Evolutionary conservation across 2,797 vertebrate genomes (phyloP).

Genomic region (Xerus rutilus): DNA sequence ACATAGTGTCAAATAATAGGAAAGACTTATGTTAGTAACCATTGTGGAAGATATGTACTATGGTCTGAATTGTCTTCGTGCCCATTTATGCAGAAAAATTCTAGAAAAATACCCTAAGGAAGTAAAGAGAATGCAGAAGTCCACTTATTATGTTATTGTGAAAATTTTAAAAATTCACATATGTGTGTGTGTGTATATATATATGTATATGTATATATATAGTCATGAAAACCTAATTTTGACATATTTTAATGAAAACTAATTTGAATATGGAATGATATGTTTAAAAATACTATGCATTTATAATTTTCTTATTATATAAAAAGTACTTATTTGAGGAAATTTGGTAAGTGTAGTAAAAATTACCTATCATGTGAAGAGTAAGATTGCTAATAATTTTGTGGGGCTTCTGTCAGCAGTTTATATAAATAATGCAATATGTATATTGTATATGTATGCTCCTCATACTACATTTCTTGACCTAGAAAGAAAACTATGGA

Average conservation of each 20-base stretch:
- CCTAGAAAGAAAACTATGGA: neutral
- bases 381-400: neutral
- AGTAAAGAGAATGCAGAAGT: neutral
- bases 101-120: neutral
- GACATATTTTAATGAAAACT: neutral
- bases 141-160: neutral
- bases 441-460: neutral
- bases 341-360: neutral
- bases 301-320: neutral
- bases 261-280: neutral
- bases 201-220: neutral
- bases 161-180: neutral
- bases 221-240: neutral
- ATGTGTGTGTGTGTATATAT: no score
- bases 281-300: neutral
- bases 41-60: neutral
- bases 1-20: neutral
- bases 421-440: neutral
- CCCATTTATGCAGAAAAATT: neutral
- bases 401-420: neutral
- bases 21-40: neutral
- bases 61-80: no score
- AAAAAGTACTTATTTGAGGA: neutral
- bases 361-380: neutral
- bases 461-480: neutral